Conservation (phyloP, 2,113 vertebrate genomes). For the Syrrhaptes paradoxus region DNA sequence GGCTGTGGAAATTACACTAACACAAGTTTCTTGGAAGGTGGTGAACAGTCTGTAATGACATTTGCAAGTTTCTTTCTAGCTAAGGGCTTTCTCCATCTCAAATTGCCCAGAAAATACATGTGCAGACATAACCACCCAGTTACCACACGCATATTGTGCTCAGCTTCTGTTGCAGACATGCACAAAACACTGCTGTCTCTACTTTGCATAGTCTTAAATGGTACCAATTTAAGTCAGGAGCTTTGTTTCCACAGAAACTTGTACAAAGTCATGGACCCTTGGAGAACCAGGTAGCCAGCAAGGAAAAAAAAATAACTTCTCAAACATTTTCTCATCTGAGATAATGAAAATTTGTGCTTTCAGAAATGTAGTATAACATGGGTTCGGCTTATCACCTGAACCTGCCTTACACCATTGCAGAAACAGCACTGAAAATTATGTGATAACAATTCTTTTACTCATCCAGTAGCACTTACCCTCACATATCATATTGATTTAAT, state of each 20-base stretch:
- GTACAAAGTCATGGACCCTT: neutral
- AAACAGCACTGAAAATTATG: neutral
- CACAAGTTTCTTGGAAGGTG: neutral
- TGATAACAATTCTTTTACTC: neutral
- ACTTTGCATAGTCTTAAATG: neutral
- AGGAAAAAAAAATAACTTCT: neutral
- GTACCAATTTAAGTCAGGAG: neutral
- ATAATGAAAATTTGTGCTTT: neutral
- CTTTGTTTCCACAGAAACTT: neutral
- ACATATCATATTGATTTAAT: neutral
- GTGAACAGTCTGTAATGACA: neutral
- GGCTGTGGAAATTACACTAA: neutral
- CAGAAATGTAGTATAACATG: neutral
- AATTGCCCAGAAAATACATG: neutral
- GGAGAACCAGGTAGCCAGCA: neutral
- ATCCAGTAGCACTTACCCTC: rapidly evolving
- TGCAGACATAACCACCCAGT: neutral
- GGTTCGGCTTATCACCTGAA: neutral
- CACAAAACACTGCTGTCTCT: neutral
- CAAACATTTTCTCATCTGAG: neutral
- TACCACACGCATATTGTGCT: neutral
- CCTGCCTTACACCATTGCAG: neutral
- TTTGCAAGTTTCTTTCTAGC: neutral
- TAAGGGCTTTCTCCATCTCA: neutral
- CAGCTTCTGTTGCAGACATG: neutral